Percentiles rank a stretch among this genome's conserved stretches.
Evolutionary conservation across 2,797 vertebrate species (phyloP).

Genomic region (Sciurus vulgaris): DNA sequence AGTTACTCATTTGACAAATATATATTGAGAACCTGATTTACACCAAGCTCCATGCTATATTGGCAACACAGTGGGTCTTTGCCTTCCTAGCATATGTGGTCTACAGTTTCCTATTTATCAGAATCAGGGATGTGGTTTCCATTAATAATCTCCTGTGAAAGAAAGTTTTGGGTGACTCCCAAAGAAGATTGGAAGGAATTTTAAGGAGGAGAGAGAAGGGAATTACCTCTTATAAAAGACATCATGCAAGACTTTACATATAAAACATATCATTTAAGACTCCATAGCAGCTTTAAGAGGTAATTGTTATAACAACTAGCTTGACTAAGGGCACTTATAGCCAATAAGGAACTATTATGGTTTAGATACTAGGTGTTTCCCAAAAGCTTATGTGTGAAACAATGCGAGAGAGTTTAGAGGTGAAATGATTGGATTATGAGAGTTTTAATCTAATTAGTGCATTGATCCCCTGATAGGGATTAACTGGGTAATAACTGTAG

Average conservation of each 20-base stretch:
- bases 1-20: slow-evolving; percentile 25
- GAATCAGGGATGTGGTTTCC: background rate
- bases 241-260: background rate
- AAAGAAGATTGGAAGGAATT: slow-evolving; percentile 24
- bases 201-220: background rate
- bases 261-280: background rate
- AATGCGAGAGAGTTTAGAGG: no score
- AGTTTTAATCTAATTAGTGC: no score
- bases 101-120: background rate
- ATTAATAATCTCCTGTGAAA: background rate
- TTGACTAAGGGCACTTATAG: background rate
- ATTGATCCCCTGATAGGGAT: no score
- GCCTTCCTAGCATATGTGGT: background rate
- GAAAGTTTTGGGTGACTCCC: slow-evolving; percentile 35
- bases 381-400: no score
- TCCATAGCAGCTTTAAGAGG: background rate
- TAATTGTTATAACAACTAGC: background rate
- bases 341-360: background rate
- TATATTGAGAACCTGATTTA: background rate
- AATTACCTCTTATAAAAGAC: slow-evolving; percentile 45
- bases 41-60: background rate
- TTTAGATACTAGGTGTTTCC: no score
- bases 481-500: no score
- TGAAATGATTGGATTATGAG: no score
- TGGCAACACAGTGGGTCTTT: background rate